A percentile compares a stretch with the other conserved stretches of the same genome.
phyloP scores from a whole-genome alignment of 2,113 vertebrate genomes.

The Zosterops japonicus region DNA sequence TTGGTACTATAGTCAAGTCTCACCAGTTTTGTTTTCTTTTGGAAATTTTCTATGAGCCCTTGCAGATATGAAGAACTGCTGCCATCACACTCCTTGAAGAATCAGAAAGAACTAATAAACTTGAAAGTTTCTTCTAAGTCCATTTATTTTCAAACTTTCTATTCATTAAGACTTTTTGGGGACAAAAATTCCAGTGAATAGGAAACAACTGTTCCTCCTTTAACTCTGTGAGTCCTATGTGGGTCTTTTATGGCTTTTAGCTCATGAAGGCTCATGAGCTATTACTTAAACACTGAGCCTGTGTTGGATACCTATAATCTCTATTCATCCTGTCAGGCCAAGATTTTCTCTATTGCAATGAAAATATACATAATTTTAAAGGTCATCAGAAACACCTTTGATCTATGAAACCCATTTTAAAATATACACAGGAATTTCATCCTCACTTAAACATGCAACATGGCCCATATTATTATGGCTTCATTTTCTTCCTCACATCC shows the following conservation, averaged over 20 bases:
- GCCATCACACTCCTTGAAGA: not conserved
- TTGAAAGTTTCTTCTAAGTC: not conserved
- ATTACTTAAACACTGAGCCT: not conserved
- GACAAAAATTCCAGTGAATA: not conserved
- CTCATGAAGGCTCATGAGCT: not conserved
- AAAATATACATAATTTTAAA: conserved; percentile 19
- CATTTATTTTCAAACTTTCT: not conserved
- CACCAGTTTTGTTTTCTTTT: not conserved
- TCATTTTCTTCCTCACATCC: not conserved
- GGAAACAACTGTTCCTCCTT: not conserved
- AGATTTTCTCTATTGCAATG: not conserved
- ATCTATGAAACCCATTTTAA: not conserved
- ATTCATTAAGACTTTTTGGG: not conserved
- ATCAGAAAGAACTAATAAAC: not conserved
- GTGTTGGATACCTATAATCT: not conserved
- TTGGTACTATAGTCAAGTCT: not conserved
- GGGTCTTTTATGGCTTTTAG: not conserved
- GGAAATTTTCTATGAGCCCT: not conserved
- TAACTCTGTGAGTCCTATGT: not conserved
- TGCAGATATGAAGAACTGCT: not conserved
- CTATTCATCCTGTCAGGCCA: not conserved
- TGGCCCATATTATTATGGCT: not conserved
- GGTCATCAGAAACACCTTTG: not conserved
- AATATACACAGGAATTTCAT: conserved; percentile 8
- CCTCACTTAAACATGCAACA: not conserved